A percentile compares a stretch with the other conserved stretches of the same genome.
Evolutionary conservation across 2,797 vertebrate genomes (phyloP).

Genomic region (Sphenodon punctatus): DNA sequence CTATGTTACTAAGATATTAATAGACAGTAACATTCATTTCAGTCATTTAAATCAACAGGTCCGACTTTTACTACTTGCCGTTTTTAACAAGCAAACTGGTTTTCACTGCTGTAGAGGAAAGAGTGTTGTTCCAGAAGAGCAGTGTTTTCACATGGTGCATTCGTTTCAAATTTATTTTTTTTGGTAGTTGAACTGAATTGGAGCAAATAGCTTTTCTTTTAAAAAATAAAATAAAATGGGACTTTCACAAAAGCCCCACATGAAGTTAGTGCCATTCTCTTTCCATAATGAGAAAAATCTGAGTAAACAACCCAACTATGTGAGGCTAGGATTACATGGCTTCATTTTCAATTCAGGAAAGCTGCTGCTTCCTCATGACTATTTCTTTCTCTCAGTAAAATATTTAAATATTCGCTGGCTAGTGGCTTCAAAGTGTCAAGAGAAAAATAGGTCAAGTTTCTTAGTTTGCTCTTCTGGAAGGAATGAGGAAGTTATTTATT

Average conservation of each 20-base stretch:
- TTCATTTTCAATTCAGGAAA: not conserved
- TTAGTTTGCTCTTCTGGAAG: slow-evolving; percentile 7
- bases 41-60: not conserved
- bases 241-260: not conserved
- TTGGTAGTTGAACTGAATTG: no score
- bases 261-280: not conserved
- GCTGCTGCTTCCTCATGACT: not conserved
- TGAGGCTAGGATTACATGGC: not conserved
- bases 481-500: not conserved
- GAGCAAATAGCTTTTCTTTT: no score
- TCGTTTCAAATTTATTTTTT: no score
- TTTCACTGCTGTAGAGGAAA: not conserved
- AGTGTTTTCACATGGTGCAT: no score
- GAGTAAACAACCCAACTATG: rapidly evolving
- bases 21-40: not conserved
- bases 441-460: slow-evolving; percentile 27
- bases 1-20: no score
- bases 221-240: no score
- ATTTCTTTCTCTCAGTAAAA: not conserved
- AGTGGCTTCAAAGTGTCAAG: not conserved
- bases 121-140: rapidly evolving
- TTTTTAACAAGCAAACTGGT: not conserved
- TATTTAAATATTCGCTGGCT: not conserved
- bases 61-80: not conserved
- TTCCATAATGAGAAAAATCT: not conserved